These are phyloP conservation scores for Nothobranchius kuhntae DNA, from an alignment of 2,113 vertebrate genomes.

Conservation along the genomic window DNA sequence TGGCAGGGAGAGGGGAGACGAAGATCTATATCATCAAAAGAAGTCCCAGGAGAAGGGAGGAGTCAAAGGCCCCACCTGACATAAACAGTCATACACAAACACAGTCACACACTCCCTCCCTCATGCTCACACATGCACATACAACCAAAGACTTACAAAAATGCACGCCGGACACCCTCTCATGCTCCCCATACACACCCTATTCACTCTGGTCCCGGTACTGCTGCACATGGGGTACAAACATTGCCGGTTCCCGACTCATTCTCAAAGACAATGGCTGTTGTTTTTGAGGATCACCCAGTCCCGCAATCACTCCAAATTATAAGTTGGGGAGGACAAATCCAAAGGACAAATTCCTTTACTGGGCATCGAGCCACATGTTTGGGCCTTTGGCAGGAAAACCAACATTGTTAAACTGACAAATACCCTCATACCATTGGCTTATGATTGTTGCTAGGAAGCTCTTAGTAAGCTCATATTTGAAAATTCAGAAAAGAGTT, in stretches of 20 bases:
- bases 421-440: slow-evolving; percentile 17
- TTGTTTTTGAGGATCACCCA: slow-evolving; percentile 47
- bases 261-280: slow-evolving; percentile 11
- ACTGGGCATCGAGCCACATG: slow-evolving; percentile 54
- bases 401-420: slow-evolving; percentile 41
- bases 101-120: too few species aligned
- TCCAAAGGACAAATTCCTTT: slow-evolving; percentile 46
- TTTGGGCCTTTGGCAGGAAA: slow-evolving; percentile 47
- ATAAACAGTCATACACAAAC: too few species aligned
- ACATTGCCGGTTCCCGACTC: neutral
- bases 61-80: too few species aligned
- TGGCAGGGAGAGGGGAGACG: too few species aligned
- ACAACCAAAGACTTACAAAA: too few species aligned
- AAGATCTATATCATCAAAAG: too few species aligned
- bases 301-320: slow-evolving; percentile 43
- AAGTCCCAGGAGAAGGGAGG: too few species aligned
- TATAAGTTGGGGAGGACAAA: slow-evolving; percentile 43
- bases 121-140: too few species aligned
- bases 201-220: too few species aligned
- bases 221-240: too few species aligned
- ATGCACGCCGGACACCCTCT: too few species aligned
- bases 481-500: neutral
- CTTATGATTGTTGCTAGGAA: slow-evolving; percentile 16
- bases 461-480: neutral
- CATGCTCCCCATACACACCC: too few species aligned